These are phyloP conservation scores for Hyperopisus bebe DNA, from an alignment of 2,113 vertebrate genomes.

Conservation along the genomic window DNA sequence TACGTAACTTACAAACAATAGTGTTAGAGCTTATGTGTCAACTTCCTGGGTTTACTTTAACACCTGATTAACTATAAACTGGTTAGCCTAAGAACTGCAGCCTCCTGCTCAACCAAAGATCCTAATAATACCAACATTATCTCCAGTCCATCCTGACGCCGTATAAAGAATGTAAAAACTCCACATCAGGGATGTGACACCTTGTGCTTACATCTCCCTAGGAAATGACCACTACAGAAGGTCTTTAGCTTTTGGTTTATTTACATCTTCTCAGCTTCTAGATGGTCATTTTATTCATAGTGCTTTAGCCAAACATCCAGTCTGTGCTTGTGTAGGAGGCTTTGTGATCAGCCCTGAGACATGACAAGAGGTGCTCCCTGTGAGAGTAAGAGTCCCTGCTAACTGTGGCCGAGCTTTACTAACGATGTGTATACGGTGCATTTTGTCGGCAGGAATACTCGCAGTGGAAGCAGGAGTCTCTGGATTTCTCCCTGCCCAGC, in stretches of 20 bases:
- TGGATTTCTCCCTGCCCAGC: slow-evolving; percentile 58
- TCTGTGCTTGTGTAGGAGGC: not conserved
- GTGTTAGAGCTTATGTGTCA: not conserved
- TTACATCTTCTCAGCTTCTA: not conserved
- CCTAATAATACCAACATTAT: not conserved
- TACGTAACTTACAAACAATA: not conserved
- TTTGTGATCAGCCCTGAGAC: not conserved
- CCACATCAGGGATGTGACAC: not conserved
- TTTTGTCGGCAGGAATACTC: slow-evolving; percentile 58
- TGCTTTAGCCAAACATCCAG: not conserved
- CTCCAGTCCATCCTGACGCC: not conserved
- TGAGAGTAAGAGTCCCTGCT: too few relatives aligned
- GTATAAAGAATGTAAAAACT: not conserved
- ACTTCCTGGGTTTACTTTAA: not conserved
- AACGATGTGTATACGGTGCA: slow-evolving; percentile 11
- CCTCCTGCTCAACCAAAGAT: not conserved
- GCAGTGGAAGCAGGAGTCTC: slow-evolving; percentile 58
- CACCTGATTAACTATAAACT: not conserved
- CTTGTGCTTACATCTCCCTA: not conserved
- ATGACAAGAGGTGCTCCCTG: not conserved
- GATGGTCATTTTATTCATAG: not conserved
- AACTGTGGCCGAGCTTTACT: not conserved
- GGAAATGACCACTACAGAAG: not conserved
- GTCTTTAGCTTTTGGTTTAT: not conserved
- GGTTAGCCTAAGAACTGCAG: not conserved